These are phyloP conservation scores for Anoplophora glabripennis DNA, from an alignment of 1,140 invertebrate species.

Conservation along the genomic window DNA sequence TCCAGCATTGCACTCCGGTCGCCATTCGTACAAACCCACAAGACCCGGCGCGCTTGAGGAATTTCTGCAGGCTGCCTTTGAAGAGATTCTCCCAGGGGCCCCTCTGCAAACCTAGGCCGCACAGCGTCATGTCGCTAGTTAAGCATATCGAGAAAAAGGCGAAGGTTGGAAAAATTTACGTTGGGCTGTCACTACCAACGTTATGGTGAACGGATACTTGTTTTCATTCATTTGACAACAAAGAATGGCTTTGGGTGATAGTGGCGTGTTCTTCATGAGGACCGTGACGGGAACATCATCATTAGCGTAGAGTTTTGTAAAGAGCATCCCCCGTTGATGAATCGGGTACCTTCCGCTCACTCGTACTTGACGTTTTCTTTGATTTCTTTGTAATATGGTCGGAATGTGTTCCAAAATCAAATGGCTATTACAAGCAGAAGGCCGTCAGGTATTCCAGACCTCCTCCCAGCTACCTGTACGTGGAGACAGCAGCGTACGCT, in stretches of 20 bases:
- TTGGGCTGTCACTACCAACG: no score
- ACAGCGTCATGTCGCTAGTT: constrained; percentile 75
- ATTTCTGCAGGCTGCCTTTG: constrained; percentile 91
- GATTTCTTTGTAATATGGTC: constrained; percentile 48
- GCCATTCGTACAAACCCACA: constrained; percentile 94
- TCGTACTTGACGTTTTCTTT: background rate
- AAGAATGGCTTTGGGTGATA: constrained; percentile 90
- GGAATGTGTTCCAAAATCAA: constrained; percentile 99
- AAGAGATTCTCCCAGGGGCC: constrained; percentile 84
- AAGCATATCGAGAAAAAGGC: constrained; percentile 93
- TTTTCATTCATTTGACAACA: constrained; percentile 59
- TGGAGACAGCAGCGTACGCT: constrained; percentile 93
- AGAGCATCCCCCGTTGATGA: constrained; percentile 95
- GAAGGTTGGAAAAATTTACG: constrained; percentile 24
- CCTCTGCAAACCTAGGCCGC: constrained; percentile 66
- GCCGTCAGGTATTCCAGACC: constrained; percentile 90
- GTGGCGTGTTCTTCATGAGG: constrained; percentile 99
- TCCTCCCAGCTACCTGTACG: constrained; percentile 84
- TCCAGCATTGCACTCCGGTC: constrained; percentile 96
- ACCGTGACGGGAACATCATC: constrained; percentile 91
- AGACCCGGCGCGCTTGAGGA: constrained; percentile 77
- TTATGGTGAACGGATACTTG: constrained; percentile 52
- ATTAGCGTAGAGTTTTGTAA: constrained; percentile 96
- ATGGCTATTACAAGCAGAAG: constrained; percentile 96
- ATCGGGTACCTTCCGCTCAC: constrained; percentile 62